Conservation (phyloP, 2,888 invertebrate genomes). For the Atethmia centrago region DNA sequence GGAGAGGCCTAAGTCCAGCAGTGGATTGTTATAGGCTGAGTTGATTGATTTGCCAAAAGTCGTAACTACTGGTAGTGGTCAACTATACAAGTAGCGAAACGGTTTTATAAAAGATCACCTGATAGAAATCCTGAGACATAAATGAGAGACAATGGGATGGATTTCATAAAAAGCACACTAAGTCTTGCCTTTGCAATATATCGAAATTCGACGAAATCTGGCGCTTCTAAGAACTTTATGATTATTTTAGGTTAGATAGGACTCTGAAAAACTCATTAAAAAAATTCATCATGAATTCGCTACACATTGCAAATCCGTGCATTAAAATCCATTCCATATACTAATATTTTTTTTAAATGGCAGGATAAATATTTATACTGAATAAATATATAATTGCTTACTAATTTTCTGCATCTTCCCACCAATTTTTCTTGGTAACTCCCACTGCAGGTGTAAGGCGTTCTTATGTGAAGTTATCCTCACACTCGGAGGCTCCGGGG, state of each 20-base stretch:
- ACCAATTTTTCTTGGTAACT: constrained; percentile 83
- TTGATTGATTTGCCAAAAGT: not conserved
- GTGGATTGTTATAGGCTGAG: no score
- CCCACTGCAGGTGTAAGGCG: constrained; percentile 91
- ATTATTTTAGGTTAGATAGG: not conserved
- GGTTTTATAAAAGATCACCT: not conserved
- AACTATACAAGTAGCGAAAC: not conserved
- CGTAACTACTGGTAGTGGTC: not conserved
- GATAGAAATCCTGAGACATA: not conserved
- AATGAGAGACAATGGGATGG: not conserved
- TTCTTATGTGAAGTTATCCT: constrained; percentile 88
- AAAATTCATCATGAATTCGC: not conserved
- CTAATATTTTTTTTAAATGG: not conserved
- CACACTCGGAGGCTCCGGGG: constrained; percentile 93
- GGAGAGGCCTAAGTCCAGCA: no score
- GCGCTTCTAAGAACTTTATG: not conserved
- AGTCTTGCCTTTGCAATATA: not conserved
- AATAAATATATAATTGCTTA: constrained; percentile 56
- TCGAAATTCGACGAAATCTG: no score
- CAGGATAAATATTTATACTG: not conserved
- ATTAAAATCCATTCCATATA: not conserved
- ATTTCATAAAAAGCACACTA: not conserved
- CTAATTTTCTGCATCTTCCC: constrained; percentile 83
- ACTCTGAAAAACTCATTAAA: not conserved
- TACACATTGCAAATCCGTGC: not conserved